Conservation (phyloP, 2,113 vertebrate genomes). For the Serilophus lunatus region DNA sequence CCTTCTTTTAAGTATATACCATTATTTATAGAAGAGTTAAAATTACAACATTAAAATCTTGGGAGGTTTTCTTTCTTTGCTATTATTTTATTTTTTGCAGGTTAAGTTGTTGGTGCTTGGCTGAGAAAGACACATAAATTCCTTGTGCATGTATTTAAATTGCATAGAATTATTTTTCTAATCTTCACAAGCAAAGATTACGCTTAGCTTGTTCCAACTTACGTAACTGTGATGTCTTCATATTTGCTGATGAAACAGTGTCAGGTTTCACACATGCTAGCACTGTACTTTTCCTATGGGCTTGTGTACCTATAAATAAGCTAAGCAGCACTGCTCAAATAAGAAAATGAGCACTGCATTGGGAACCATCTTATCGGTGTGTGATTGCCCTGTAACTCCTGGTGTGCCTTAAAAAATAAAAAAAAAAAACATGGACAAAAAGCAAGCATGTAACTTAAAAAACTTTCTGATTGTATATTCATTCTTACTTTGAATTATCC, state of each 20-base stretch:
- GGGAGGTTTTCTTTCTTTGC: background rate
- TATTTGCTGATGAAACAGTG: background rate
- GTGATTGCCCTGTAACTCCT: background rate
- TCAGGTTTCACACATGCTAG: background rate
- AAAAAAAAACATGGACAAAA: background rate
- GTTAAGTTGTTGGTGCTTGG: background rate
- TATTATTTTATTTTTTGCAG: background rate
- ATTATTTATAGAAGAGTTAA: background rate
- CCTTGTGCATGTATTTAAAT: background rate
- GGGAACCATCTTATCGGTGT: background rate
- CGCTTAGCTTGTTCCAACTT: background rate
- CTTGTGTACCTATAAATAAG: background rate
- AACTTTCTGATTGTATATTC: background rate
- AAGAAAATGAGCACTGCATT: background rate
- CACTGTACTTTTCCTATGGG: background rate
- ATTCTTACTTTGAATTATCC: background rate
- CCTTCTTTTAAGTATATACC: background rate
- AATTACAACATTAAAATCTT: background rate
- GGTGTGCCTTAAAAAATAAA: background rate
- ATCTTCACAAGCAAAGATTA: background rate
- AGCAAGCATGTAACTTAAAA: background rate
- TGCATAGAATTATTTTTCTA: background rate
- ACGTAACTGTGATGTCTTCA: background rate
- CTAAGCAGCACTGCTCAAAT: background rate
- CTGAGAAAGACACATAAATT: background rate